Evolutionary conservation across 92 coral and sea anemone species (phyloP), one percentile per base, ranked within the genome.

Genomic region (Scolanthus callimorphus): DNA sequence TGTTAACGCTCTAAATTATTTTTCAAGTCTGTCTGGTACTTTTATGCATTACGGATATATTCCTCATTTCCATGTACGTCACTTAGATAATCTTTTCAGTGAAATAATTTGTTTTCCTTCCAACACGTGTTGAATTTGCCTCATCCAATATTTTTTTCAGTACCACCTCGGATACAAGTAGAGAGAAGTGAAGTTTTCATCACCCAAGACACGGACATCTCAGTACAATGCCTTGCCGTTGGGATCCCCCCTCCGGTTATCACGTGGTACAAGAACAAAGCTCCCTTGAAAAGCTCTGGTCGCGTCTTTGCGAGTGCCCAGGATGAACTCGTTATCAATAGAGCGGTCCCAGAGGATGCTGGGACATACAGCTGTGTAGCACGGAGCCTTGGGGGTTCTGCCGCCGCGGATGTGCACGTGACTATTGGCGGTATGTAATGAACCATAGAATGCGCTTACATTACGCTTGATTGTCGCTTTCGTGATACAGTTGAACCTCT

Each of bases 211-310:
- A 68, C 75, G 17, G 74, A 62, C 17, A 26, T 76, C 11, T 44
- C 58, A 21, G 49, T 87, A n/a, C 83, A 74, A 20, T 87, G 96
- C 51, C 30, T 72, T 26, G 86, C 83, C 1, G 80, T 78, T 25
- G 96, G 96, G 29, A 76, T 78, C 3, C 96, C 96, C 6, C 77
- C 65, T 15, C 96, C 96, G 1, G 81, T 58, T 23, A 51, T 83
- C 37, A 46, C 49, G 20, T 87, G 96, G 96, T 46, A 62, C 61
- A 87, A 78, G 69, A 44, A 87, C 27, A 57, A 73, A 29, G 55
- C 28, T 11, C 60, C 60, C 25, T 54, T 87, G 2, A 50, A 52
- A 49, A 46, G 24, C 25, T 47, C 23, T 15, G 77, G 69, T 46
- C 79, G 96, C 37, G 70, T 78, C 20, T 49, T 49, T 31, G 57